Evolutionary conservation across 2,113 vertebrate species (phyloP), one percentile per base, ranked within the genome.

Genomic region (Pollimyrus isidori): DNA sequence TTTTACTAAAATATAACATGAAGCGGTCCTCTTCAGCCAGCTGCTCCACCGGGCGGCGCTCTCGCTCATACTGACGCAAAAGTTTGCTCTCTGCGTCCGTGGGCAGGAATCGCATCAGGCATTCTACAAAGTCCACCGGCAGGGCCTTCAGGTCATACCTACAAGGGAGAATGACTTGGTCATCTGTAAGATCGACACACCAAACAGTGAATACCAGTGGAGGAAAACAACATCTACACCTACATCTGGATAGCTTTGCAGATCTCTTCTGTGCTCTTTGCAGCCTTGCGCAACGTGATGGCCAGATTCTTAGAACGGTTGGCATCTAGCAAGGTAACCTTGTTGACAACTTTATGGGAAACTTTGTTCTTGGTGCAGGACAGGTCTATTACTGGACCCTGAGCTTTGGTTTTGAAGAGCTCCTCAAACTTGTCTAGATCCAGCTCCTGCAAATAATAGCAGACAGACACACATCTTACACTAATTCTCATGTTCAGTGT

Each of bases 231-330:
- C 46, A n/a, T 62, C n/a, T 21, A 62, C 39, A 84, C 96, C 65
- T 95, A 98, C 98, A 94, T 95, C 94, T 99, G 97, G 93, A 99
- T 99, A 93, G 97, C 97, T 90, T 96, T 96, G 96, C 97, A 98
- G 96, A 99, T 99, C 95, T 99, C 98, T 92, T 99, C 98, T 0
- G 97, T 73, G 7, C 95, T 91, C 93, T 97, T 97, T 88, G 97
- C 97, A 6, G 98, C 98, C 94, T 99, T 99, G 92, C 98, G 96
- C 86, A 99, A 96, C 0, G 98, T 99, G 94, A 99, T 99, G 91
- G 98, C 98, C 93, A 99, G 92, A 94, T 99, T 99, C 96, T 99
- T 99, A n/a, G 98, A 97, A 15, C 98, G 95, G 94, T 99, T 99
- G 92, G 98, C 96, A 52, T 99, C 98, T 93, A 99, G 94, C 88